phyloP scores from a whole-genome alignment of 2,797 vertebrate genomes.

The Okamejei kenojei region DNA sequence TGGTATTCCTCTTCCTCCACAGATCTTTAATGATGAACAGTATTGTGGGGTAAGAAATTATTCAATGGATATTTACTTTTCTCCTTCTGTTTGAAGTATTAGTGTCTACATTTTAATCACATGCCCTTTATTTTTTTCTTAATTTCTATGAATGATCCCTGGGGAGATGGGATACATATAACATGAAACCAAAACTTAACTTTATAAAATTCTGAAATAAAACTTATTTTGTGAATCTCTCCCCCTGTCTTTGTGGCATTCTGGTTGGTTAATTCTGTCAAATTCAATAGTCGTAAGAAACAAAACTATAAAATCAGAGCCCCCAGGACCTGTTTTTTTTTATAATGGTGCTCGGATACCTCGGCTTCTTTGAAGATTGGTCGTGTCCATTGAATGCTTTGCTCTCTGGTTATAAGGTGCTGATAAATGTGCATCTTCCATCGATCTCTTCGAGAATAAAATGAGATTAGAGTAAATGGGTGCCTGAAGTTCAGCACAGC shows the following conservation, averaged over 20 bases:
- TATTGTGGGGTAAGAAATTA: constrained; percentile 81
- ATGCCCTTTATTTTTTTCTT: neutral
- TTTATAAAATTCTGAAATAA: no score
- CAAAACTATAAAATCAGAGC: neutral
- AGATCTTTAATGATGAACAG: constrained; percentile 91
- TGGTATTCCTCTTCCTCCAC: constrained; percentile 91
- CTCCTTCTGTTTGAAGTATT: neutral
- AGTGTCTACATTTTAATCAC: neutral
- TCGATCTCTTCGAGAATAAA: no score
- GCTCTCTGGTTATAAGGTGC: neutral
- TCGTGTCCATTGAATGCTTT: neutral
- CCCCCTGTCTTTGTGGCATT: neutral
- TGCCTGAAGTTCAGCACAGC: no score
- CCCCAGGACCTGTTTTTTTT: neutral
- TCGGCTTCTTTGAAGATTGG: neutral
- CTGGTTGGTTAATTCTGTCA: neutral
- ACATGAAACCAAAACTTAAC: no score
- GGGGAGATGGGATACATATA: no score
- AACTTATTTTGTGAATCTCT: neutral
- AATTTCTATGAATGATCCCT: neutral
- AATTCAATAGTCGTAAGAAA: neutral
- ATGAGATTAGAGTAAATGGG: no score
- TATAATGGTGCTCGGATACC: neutral
- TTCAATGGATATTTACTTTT: neutral
- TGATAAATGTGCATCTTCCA: neutral